Evolutionary conservation across 2,888 invertebrate genomes (phyloP), one percentile per base, ranked within the genome.

Genomic region (Orthosia incerta): DNA sequence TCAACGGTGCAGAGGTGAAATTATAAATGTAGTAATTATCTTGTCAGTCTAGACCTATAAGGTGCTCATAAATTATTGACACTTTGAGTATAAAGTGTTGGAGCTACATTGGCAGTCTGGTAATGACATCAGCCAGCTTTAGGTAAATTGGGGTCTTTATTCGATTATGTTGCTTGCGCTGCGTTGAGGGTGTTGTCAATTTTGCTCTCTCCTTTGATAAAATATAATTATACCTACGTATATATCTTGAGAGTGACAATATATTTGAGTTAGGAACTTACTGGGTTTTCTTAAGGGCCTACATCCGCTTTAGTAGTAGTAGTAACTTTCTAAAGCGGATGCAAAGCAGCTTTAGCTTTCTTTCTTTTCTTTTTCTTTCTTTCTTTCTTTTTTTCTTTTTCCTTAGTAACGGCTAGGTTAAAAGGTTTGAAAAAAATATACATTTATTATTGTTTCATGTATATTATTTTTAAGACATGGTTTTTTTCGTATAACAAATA

Each of bases 1-100:
- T 76, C 50, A 62, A 56, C 56, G 31, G 71, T 39, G 68, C 77
- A 85, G 53, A 80, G 83, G 83, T 81, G 72, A 81, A 83, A 81
- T 73, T 71, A 61, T 80, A 71, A 60, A 63, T 62, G 56, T 59
- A 23, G 74, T 72, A 74, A 80, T 83, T 86, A 81, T 74, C 60
- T 86, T 81, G 84, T 78, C 77, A 75, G 77, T 63, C 61, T 20
- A 65, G 61, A 50, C 73, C 39, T 61, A n/a, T 72, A 81, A 60
- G 68, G 61, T 73, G 72, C 46, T 63, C 69, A 71, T 83, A 83
- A 83, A 82, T 82, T 76, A 85, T 74, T 65, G 63, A 64, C 61
- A 73, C 79, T 70, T 59, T 57, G 62, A 67, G 48, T 53, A 20
- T 59, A 57, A 53, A 75, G 45, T 66, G 65, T 67, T 50, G 23